These are phyloP conservation scores for Brachynemurus nebulosus DNA, from an alignment of 2,888 invertebrate genomes.

Conservation along the genomic window DNA sequence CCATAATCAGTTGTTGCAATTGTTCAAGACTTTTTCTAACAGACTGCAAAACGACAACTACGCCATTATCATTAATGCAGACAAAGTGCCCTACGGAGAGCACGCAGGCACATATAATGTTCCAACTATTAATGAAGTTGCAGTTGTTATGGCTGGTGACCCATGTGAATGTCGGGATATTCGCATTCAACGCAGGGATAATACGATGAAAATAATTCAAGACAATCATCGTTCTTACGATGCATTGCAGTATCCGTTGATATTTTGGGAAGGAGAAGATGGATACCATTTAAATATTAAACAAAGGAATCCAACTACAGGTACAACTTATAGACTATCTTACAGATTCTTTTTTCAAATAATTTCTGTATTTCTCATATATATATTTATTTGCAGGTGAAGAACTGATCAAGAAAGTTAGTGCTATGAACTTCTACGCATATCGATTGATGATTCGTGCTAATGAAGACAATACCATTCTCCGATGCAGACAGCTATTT, in stretches of 20 bases:
- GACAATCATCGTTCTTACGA: slow-evolving; percentile 21
- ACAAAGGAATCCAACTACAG: slow-evolving; percentile 14
- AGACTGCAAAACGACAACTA: slow-evolving; percentile 22
- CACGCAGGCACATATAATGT: slow-evolving; percentile 26
- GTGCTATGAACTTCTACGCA: slow-evolving; percentile 21
- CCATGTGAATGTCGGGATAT: slow-evolving; percentile 17
- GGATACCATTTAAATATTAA: slow-evolving; percentile 18
- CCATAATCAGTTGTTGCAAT: slow-evolving; percentile 23
- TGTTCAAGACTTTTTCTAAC: slow-evolving; percentile 24
- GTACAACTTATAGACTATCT: slow-evolving; percentile 11
- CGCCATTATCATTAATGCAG: slow-evolving; percentile 21
- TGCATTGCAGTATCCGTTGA: slow-evolving; percentile 22
- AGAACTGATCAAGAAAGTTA: slow-evolving; percentile 17
- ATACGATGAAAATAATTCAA: slow-evolving; percentile 18
- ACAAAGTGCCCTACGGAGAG: slow-evolving; percentile 24
- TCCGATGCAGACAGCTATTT: slow-evolving; percentile 20
- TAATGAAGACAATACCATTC: slow-evolving; percentile 16
- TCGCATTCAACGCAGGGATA: slow-evolving; percentile 19
- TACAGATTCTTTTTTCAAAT: slow-evolving; percentile 6
- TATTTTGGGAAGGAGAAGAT: slow-evolving; percentile 21
- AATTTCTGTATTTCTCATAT: slow-evolving; percentile 5
- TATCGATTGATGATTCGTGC: slow-evolving; percentile 19
- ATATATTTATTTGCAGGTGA: slow-evolving; percentile 11
- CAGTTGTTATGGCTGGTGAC: slow-evolving; percentile 22
- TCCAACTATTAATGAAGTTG: slow-evolving; percentile 23